Evolutionary conservation across 1,140 invertebrate genomes (phyloP).

Genomic region (Drosophila azteca): DNA sequence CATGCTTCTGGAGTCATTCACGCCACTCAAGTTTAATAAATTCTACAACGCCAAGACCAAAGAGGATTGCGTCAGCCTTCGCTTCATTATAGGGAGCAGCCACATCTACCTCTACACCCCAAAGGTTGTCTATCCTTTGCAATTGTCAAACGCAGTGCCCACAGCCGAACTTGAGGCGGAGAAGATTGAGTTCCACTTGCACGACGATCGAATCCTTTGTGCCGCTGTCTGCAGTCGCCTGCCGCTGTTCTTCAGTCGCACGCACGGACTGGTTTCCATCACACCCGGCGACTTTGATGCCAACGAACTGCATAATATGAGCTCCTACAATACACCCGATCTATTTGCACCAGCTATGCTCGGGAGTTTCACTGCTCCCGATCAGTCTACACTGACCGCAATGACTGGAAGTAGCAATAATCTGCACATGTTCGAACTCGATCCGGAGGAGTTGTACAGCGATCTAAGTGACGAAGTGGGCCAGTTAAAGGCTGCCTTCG

Average conservation of each 20-base stretch:
- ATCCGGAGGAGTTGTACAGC: constrained; percentile 89
- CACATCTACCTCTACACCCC: constrained; percentile 88
- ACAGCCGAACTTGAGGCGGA: constrained; percentile 86
- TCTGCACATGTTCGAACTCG: constrained; percentile 88
- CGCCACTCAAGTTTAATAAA: constrained; percentile 85
- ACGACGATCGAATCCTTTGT: constrained; percentile 87
- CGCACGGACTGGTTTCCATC: constrained; percentile 87
- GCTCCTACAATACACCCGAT: constrained; percentile 59
- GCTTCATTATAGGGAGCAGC: constrained; percentile 86
- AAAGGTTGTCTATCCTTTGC: constrained; percentile 84
- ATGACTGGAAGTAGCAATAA: constrained; percentile 83
- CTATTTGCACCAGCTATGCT: constrained; percentile 39
- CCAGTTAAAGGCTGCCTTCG: constrained; percentile 91
- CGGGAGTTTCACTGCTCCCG: constrained; percentile 14
- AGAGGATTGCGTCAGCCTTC: constrained; percentile 85
- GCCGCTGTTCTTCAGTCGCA: constrained; percentile 88
- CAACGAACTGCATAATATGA: constrained; percentile 69
- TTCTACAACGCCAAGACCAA: constrained; percentile 85
- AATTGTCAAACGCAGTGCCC: constrained; percentile 82
- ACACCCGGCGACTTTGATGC: constrained; percentile 83
- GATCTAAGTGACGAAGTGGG: constrained; percentile 86
- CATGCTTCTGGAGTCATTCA: constrained; percentile 84
- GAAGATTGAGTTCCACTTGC: constrained; percentile 86
- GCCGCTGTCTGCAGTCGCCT: constrained; percentile 87
- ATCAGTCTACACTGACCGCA: constrained; percentile 25